These are phyloP conservation scores for Kuschelorhynchus macadamiae DNA, from an alignment of 2,888 invertebrate species.

Conservation along the genomic window DNA sequence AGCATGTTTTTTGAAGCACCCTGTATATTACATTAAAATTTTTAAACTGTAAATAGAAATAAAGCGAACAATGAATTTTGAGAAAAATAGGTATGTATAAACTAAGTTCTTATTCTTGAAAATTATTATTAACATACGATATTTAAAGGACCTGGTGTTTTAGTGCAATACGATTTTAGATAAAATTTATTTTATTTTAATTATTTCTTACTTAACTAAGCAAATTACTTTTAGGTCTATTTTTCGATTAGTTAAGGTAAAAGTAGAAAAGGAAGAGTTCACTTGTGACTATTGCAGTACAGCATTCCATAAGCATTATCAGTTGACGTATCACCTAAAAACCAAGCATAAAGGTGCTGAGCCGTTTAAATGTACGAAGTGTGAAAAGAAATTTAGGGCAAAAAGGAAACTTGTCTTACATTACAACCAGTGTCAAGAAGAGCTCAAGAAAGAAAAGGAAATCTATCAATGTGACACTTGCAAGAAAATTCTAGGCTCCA, in stretches of 20 bases:
- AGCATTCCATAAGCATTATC: slow-evolving; percentile 54
- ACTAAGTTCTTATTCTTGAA: too few relatives aligned
- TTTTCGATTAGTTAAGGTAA: neutral
- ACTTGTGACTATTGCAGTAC: slow-evolving; percentile 59
- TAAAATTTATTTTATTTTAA: too few relatives aligned
- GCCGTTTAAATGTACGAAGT: slow-evolving; percentile 58
- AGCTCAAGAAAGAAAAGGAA: slow-evolving; percentile 46
- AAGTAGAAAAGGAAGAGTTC: slow-evolving; percentile 35
- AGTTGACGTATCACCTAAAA: slow-evolving; percentile 58
- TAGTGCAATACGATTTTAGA: too few relatives aligned
- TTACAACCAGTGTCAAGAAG: slow-evolving; percentile 38
- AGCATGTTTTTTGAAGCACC: too few relatives aligned
- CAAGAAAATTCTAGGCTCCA: slow-evolving; percentile 70
- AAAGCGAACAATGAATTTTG: too few relatives aligned
- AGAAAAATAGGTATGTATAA: too few relatives aligned
- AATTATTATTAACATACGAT: too few relatives aligned
- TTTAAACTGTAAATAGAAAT: too few relatives aligned
- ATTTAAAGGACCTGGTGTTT: too few relatives aligned
- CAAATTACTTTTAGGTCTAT: slow-evolving; percentile 6
- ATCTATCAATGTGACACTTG: slow-evolving; percentile 70
- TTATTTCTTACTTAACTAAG: neutral
- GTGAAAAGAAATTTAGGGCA: slow-evolving; percentile 59
- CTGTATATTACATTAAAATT: too few relatives aligned
- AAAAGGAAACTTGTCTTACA: slow-evolving; percentile 59
- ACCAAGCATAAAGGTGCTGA: slow-evolving; percentile 58